phyloP scores from a whole-genome alignment of 1,140 invertebrate species.

The Tetramorium simillimum region DNA sequence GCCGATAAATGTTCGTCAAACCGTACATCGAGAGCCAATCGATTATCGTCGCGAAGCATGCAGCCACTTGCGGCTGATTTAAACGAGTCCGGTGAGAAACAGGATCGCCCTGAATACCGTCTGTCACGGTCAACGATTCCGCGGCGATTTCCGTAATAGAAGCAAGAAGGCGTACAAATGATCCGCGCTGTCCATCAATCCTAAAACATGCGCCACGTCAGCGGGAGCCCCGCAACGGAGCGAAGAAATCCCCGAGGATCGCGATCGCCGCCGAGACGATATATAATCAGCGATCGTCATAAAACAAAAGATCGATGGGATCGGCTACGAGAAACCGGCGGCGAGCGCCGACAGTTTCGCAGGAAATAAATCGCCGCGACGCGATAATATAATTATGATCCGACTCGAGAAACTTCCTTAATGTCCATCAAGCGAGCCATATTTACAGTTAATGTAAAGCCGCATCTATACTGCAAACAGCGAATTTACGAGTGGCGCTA shows the following conservation, averaged over 20 bases:
- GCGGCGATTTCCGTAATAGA: slow-evolving; percentile 67
- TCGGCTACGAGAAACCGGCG: not conserved
- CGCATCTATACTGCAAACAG: slow-evolving; percentile 13
- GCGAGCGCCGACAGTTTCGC: not conserved
- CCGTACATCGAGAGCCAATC: slow-evolving; percentile 53
- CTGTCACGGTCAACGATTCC: slow-evolving; percentile 72
- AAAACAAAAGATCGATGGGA: slow-evolving; percentile 44
- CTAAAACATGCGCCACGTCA: slow-evolving; percentile 51
- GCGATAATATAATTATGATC: slow-evolving; percentile 53
- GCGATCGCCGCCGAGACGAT: slow-evolving; percentile 19
- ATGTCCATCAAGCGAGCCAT: not conserved
- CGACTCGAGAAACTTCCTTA: slow-evolving; percentile 21
- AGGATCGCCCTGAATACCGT: slow-evolving; percentile 65
- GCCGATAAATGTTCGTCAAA: slow-evolving; percentile 46
- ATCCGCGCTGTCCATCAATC: slow-evolving; percentile 58
- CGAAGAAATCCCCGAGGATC: slow-evolving; percentile 14
- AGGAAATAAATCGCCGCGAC: slow-evolving; percentile 24
- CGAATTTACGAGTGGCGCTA: slow-evolving; percentile 21
- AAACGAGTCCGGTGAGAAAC: slow-evolving; percentile 66
- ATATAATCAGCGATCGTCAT: slow-evolving; percentile 42
- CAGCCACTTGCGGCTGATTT: slow-evolving; percentile 61
- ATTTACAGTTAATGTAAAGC: slow-evolving; percentile 39
- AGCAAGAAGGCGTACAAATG: slow-evolving; percentile 62
- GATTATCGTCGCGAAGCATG: slow-evolving; percentile 60
- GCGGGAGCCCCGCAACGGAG: slow-evolving; percentile 10